Evolutionary conservation across 2,113 vertebrate genomes (phyloP).

Genomic region (Centropus unirufus): DNA sequence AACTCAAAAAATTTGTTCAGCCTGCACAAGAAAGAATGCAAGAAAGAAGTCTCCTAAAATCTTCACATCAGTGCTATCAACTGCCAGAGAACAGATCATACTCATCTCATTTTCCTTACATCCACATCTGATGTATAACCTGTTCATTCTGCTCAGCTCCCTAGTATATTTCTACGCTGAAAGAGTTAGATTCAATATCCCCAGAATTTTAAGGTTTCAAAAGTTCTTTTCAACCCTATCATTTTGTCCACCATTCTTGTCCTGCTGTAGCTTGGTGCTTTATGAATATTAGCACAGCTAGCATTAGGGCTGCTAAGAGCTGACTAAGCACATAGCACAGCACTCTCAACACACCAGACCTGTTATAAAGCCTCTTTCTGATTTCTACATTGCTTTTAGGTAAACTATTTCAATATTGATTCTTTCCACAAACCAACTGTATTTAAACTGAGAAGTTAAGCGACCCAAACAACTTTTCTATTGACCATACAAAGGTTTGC

Average conservation of each 20-base stretch:
- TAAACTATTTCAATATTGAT: neutral
- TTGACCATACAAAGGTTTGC: neutral
- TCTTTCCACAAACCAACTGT: constrained; percentile 36
- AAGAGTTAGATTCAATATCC: neutral
- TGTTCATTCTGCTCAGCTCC: neutral
- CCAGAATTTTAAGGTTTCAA: neutral
- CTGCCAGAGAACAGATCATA: neutral
- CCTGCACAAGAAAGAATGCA: neutral
- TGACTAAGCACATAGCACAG: neutral
- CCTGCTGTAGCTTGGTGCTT: neutral
- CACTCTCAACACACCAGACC: neutral
- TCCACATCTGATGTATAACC: neutral
- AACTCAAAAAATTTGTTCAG: neutral
- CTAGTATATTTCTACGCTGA: neutral
- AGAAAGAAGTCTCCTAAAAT: neutral
- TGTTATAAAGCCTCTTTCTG: neutral
- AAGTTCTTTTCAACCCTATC: neutral
- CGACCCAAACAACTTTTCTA: neutral
- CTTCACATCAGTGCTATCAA: neutral
- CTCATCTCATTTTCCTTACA: neutral
- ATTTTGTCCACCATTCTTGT: neutral
- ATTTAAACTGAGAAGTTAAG: constrained; percentile 40
- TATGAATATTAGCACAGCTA: neutral
- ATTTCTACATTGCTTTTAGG: neutral
- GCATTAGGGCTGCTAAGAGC: neutral